These are phyloP conservation scores for Dasyurus viverrinus DNA, from an alignment of 2,113 vertebrate species.

Conservation along the genomic window DNA sequence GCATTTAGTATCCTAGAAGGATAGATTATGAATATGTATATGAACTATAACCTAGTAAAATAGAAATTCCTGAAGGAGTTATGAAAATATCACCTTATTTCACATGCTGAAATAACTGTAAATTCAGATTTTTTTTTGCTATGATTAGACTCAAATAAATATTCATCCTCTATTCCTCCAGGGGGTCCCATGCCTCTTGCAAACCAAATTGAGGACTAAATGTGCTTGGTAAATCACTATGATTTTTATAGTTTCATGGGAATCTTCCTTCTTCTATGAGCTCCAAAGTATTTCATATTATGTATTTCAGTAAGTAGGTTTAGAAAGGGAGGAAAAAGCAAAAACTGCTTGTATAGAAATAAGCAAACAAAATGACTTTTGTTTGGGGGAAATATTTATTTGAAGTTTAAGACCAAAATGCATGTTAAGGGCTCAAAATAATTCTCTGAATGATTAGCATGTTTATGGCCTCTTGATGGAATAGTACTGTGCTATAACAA, in stretches of 20 bases:
- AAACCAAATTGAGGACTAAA: slow-evolving; percentile 63
- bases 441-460: neutral
- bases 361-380: neutral
- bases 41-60: slow-evolving; percentile 58
- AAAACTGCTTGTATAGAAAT: slow-evolving; percentile 16
- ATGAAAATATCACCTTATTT: slow-evolving; percentile 70
- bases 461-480: neutral
- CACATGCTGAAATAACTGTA: slow-evolving; percentile 62
- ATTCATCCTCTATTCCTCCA: slow-evolving; percentile 72
- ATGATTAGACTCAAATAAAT: slow-evolving; percentile 75
- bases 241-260: slow-evolving; percentile 50
- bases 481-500: too few relatives aligned
- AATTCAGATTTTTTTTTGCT: slow-evolving; percentile 57
- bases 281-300: slow-evolving; percentile 43
- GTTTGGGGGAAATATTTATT: slow-evolving; percentile 34
- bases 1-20: slow-evolving; percentile 55
- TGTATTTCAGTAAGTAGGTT: slow-evolving; percentile 27
- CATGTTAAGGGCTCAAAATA: slow-evolving; percentile 4
- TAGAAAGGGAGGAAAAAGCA: slow-evolving; percentile 24
- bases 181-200: slow-evolving; percentile 56
- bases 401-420: slow-evolving; percentile 38
- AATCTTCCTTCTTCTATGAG: slow-evolving; percentile 52
- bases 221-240: slow-evolving; percentile 62
- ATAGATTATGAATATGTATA: slow-evolving; percentile 69
- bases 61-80: slow-evolving; percentile 69